Base-by-base conservation (phyloP, 2,888 invertebrate genomes). In the Callimorpha dominula region DNA sequence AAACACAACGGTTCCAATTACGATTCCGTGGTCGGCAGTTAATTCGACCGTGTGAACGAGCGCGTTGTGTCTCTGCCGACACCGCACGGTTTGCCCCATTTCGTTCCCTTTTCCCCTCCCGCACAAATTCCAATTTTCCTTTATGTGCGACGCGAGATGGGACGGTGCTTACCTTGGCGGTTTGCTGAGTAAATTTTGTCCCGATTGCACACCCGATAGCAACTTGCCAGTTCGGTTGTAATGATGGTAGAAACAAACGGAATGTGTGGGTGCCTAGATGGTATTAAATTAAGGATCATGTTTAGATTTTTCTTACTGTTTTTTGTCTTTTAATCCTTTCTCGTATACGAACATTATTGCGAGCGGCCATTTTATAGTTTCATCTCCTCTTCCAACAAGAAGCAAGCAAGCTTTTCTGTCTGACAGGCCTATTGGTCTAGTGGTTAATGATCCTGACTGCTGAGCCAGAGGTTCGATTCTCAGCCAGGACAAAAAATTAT, bases 1-100 rank as follows among this genome's bases (percentile, higher is more conserved):
- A 90, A 92, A 92, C 90, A 92, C 90, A 80, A 78, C 85, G 83
- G 81, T 88, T 90, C 89, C 92, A 93, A 93, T 93, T 93, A 92
- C 87, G 80, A 85, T 81, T 78, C 86, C 84, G 88, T 85, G 87
- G 83, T 83, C 81, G 81, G 76, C 81, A 73, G 81, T 86, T 91
- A 89, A 90, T 89, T 86, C 82, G 75, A 83, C 78, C 90, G 92
- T 93, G 93, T 77, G 93, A 93, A 92, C 77, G 70, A 69, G 69
- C 86, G 85, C 78, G 81, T 85, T 84, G 65, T 75, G 75, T 62
- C 71, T 54, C 20, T 62, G 17, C 31, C 65, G 65, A 68, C 49
- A 40, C 54, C 76, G 46, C 89, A 86, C 83, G 31, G 31, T 1
- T 31, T 31, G 31, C 31, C 31, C 31, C 31, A 2, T 31, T 31